These are phyloP conservation scores for Caenorhabditis virilis DNA, from an alignment of 2,888 invertebrate species.

Conservation along the genomic window DNA sequence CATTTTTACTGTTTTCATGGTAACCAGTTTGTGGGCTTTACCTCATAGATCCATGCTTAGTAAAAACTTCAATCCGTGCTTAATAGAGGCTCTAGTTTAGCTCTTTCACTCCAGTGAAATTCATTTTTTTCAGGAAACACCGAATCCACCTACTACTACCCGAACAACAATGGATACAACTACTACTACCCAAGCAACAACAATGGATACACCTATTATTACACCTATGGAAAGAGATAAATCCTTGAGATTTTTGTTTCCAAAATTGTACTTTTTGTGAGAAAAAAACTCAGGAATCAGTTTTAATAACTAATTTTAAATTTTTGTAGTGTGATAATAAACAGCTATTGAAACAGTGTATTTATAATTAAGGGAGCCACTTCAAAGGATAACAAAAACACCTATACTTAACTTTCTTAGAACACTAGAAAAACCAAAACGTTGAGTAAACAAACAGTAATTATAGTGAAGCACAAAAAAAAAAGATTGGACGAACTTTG, in stretches of 20 bases:
- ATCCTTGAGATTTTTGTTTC: not conserved
- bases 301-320: not conserved
- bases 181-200: conserved; percentile 26
- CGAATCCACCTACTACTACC: conserved; percentile 15
- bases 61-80: too few species aligned
- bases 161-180: conserved; percentile 19
- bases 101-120: not conserved
- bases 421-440: not conserved
- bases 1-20: too few species aligned
- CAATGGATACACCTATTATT: conserved; percentile 31
- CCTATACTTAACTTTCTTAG: not conserved
- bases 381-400: not conserved
- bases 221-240: conserved; percentile 26
- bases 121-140: not conserved
- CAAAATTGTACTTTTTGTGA: not conserved
- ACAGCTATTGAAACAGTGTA: not conserved
- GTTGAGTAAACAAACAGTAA: too few species aligned
- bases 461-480: too few species aligned
- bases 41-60: too few species aligned
- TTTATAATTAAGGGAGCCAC: too few species aligned
- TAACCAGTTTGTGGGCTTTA: too few species aligned
- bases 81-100: too few species aligned
- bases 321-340: not conserved
- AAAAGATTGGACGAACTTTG: too few species aligned
- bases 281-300: not conserved